Base-by-base conservation (phyloP, 2,888 invertebrate genomes). In the Salpingus planirostris region DNA sequence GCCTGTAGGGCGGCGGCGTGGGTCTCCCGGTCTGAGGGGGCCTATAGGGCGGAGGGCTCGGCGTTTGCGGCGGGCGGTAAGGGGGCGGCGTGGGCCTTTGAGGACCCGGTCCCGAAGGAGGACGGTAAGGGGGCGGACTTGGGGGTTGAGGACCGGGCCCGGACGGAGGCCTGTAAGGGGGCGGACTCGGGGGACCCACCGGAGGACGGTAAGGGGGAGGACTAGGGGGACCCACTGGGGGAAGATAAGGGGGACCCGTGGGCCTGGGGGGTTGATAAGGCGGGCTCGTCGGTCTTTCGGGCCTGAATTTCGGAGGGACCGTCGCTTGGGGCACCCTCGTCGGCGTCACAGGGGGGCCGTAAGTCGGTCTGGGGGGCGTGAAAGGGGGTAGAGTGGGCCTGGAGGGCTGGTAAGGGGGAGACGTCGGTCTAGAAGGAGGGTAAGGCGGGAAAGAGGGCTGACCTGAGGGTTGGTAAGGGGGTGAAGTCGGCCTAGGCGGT, bases 301-400 rank as follows among this genome's bases (percentile, higher is more conserved):
- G 38, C 7, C 27, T 18, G 18, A 6, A 18, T 8, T 8, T 28
- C 14, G 29, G 27, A 7, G 32, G 3, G 23, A 27, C 13, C 24
- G 28, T 27, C 29, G 43, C 36, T 15, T 13, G 21, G 21, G 40
- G 43, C 24, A 28, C 26, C n/a, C 21, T 25, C 14, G 43, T 33
- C 34, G 24, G 29, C 21, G 32, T 29, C 24, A 27, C 29, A 12
- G 38, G 23, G 27, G 31, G 29, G 18, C 15, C 11, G 11, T 23
- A 21, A 18, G 38, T 57, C 47, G 50, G 46, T 27, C 44, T 41
- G 14, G 24, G 32, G 4, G 38, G 38, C 13, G 43, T 31, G 10
- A 15, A 27, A 13, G 31, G 11, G 1, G 22, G 27, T 2, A 10
- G 10, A 8, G 38, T 33, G 13, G 50, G 24, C 50, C 38, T 25